Base-by-base conservation (phyloP, 2,888 invertebrate species). In the Drosophila yooni region DNA sequence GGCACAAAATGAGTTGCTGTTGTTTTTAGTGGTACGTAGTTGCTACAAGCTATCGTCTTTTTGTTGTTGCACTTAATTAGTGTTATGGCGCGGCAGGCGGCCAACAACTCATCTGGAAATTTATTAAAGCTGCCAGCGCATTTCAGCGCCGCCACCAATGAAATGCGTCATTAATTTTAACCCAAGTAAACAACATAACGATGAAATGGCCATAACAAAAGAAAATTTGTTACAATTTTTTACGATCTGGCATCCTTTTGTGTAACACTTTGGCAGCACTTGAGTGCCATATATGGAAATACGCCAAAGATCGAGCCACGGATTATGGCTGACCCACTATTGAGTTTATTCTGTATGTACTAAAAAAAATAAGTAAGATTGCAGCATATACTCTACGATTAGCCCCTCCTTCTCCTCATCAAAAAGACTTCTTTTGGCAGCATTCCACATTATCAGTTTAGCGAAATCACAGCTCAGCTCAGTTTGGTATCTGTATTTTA, bases 1-100 rank as follows among this genome's bases (percentile, higher is more conserved):
- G 79, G 70, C 68, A 73, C 48, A 60, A 59, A 70, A 51, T 54
- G 63, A 66, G 43, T 62, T 72, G 54, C 64, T 64, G 59, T 72
- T 72, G 70, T 64, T 60, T 63, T 70, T 43, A 58, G 76, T 48
- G 40, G 27, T 3, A 21, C 21, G 33, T 51, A 52, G 48, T 62
- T 33, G 33, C 21, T 63, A 13, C 18, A 46, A 25, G 15, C 34
- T 13, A 13, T 60, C 29, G 52, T 65, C 54, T 40, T 58, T 48
- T 69, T 72, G 57, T 78, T 76, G 53, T 56, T 81, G 61, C 52
- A 62, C 70, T 73, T 84, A 87, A 87, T 81, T 81, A 83, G 79
- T 74, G 50, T 62, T 74, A 70, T 73, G 79, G 64, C 48, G 64
- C 48, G 70, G 67, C 50, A 50, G 51, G 18, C 56, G 25, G 33